These are phyloP conservation scores for Hyperoodon ampullatus DNA, from an alignment of 2,113 vertebrate species.

Conservation along the genomic window DNA sequence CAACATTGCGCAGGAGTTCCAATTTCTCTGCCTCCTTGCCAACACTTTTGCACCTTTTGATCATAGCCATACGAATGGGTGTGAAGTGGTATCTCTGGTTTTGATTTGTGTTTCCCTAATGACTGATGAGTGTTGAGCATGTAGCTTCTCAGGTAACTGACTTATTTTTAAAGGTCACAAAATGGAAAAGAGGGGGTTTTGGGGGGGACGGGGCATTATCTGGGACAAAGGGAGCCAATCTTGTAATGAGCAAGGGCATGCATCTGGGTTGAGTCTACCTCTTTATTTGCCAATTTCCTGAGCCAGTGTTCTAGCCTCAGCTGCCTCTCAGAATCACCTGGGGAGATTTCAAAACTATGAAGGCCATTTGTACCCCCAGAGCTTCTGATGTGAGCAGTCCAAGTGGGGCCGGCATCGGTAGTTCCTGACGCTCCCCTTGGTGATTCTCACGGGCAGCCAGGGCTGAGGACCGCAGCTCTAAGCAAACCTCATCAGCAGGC, in stretches of 20 bases:
- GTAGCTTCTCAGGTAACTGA: neutral
- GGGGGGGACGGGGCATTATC: neutral
- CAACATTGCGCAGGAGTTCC: rapidly evolving
- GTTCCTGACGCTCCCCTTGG: neutral
- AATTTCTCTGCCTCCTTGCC: neutral
- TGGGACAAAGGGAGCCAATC: rapidly evolving
- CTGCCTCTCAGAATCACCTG: neutral
- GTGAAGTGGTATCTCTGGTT: neutral
- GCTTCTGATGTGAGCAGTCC: neutral
- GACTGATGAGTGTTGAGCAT: neutral
- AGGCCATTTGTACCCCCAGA: neutral
- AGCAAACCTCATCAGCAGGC: neutral
- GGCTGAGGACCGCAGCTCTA: no score
- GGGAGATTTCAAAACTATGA: neutral
- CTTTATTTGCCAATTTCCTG: neutral
- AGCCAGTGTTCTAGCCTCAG: neutral
- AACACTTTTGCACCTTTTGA: neutral
- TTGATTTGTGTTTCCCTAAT: neutral
- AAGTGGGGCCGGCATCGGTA: rapidly evolving
- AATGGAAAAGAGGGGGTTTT: neutral
- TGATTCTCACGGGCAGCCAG: neutral
- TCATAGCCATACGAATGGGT: neutral
- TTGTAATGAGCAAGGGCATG: neutral
- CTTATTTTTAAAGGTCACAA: neutral
- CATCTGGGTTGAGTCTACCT: neutral